Evolutionary conservation across 2,888 invertebrate species (phyloP), one percentile per base, ranked within the genome.

Genomic region (Drosophila nr. perissopoda): DNA sequence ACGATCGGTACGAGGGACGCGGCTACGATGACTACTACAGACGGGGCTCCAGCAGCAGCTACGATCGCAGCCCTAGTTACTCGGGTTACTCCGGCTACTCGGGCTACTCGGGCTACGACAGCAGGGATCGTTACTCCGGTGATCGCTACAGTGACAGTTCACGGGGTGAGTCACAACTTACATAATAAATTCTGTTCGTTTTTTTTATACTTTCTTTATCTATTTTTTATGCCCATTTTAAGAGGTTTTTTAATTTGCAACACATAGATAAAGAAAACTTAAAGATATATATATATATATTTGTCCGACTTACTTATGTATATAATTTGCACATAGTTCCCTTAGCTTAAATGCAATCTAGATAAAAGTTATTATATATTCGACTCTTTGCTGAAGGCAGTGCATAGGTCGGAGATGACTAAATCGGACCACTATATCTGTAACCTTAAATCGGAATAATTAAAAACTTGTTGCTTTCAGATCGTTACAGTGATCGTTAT

Each of bases 111-210:
- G 27, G 56, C 45, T 45, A 45, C 45, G 45, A 92, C 21, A 92
- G 80, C 70, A 79, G 92, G 31, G 92, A 92, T 83, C 90, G 92
- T 21, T 93, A 93, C 62, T 90, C 91, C 78, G 92, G 92, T 40
- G 93, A 93, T 64, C 92, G 54, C 18, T 54, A 56, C n/a, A 83
- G 77, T 45, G 92, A 91, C 57, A 81, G 74, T 52, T 68, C 73
- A 18, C 61, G 83, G 45, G 83, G 84, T 90, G 21, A 38, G 58
- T 74, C 13, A n/a, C 1, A 13, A 38, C 11, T 27, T 27, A 7
- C 11, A 27, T 16, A 53, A 6, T 7, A 21, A 7, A 45, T 21
- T 2, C 7, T 1, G 4, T 7, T 7, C 3, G 13, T 7, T 13
- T 13, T 21, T 3, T 1, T 21, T 45, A n/a, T n/a, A 10, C n/a